Conservation (phyloP, 1,140 invertebrate species). For the Tyrophagus putrescentiae region DNA sequence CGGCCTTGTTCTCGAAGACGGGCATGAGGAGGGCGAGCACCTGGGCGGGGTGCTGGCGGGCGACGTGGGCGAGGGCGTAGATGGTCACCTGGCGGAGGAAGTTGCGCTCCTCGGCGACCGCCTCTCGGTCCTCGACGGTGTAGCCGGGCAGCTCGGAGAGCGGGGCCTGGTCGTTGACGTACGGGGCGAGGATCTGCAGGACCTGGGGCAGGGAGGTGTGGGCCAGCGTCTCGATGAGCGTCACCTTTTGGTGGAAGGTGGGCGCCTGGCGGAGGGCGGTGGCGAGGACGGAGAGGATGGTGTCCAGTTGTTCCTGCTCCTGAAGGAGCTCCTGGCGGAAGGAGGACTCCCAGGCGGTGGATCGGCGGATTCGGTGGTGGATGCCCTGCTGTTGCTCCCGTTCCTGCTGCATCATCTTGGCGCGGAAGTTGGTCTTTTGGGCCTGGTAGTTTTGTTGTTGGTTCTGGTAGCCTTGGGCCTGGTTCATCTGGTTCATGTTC, state of each 20-base stretch:
- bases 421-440: too few relatives aligned
- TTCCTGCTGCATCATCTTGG: neutral
- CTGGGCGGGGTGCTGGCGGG: constrained; percentile 17
- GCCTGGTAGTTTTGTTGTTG: neutral
- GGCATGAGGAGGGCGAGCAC: constrained; percentile 23
- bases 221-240: constrained; percentile 25
- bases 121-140: neutral
- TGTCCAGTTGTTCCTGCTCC: constrained; percentile 14
- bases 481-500: too few relatives aligned
- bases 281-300: constrained; percentile 13
- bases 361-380: constrained; percentile 7
- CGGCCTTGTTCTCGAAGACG: constrained; percentile 25
- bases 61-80: constrained; percentile 23
- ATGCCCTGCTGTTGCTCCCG: neutral
- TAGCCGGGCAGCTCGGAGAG: constrained; percentile 12
- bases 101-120: constrained; percentile 19
- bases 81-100: constrained; percentile 23
- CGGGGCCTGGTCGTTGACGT: constrained; percentile 10
- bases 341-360: constrained; percentile 14
- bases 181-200: constrained; percentile 20
- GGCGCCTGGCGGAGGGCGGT: constrained; percentile 17
- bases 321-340: constrained; percentile 13
- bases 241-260: constrained; percentile 21
- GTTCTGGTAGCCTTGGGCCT: neutral
- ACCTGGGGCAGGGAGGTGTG: constrained; percentile 21